These are phyloP conservation scores for Rutpela maculata DNA, from an alignment of 2,888 invertebrate species.

Conservation along the genomic window DNA sequence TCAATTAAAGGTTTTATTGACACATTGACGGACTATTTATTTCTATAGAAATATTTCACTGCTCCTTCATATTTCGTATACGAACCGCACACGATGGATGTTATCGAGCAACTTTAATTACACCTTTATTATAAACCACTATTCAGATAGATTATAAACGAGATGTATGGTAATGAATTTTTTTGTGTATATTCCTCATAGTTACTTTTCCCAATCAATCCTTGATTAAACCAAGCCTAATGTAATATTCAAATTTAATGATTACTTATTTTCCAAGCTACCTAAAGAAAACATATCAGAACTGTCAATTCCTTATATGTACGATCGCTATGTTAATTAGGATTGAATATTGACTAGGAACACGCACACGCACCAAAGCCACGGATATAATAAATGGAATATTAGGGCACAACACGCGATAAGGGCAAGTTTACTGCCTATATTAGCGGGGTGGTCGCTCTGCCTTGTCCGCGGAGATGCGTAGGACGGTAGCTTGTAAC, in stretches of 20 bases:
- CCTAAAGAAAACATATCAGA: conserved; percentile 48
- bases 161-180: conserved; percentile 7
- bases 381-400: conserved; percentile 46
- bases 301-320: conserved; percentile 55
- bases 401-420: conserved; percentile 55
- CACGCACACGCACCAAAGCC: conserved; percentile 48
- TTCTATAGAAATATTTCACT: not conserved
- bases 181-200: not conserved
- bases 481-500: conserved; percentile 50
- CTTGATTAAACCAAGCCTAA: conserved; percentile 1
- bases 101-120: not conserved
- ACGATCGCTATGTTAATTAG: conserved; percentile 57
- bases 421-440: conserved; percentile 49
- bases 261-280: conserved; percentile 26
- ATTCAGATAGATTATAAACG: not conserved
- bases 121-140: not conserved
- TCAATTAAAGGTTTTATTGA: too few species aligned
- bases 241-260: conserved; percentile 42
- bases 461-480: conserved; percentile 45
- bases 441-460: conserved; percentile 48
- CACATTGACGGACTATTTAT: too few species aligned
- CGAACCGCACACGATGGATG: conserved; percentile 1
- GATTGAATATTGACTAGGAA: conserved; percentile 49
- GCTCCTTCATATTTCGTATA: not conserved
- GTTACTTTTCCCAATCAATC: conserved; percentile 1